Base-by-base conservation (phyloP, 2,113 vertebrate species). In the Sphyrna mokarran region DNA sequence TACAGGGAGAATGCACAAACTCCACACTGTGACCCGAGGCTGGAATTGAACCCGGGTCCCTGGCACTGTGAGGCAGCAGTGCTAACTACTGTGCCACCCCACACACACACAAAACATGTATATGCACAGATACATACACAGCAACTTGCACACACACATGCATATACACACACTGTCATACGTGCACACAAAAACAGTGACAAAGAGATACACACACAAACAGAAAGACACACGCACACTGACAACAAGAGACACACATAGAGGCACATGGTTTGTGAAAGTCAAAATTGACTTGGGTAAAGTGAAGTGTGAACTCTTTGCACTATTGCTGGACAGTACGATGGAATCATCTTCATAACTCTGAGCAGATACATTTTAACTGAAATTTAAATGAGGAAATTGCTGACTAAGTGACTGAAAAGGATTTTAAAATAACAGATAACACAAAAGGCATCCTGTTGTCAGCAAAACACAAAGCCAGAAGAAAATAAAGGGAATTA, bases 401-500 rank as follows among this genome's bases (percentile, higher is more conserved):
- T 20, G 58, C 87, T 91, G 58, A 23, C 48, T 29, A 5, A 29
- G 86, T 11, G 48, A 58, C 29, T 91, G 87, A 18, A 63, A 61
- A 61, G 87, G 29, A 63, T n/a, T n/a, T n/a, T 1, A 91, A 20
- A 8, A 91, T 29, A 58, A 61, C n/a, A n/a, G 3, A 63, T 1
- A 91, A 20, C 8, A 91, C 58, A 58, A 61, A 14, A 63, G 26
- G 29, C 87, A 91, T 91, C 87, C 58, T n/a, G 87, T n/a, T 63
- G 87, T 90, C 87, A 91, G 54, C 87, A 90, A 61, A 90, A 61
- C 14, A 63, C 58, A 93, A 16, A 20, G 89, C 6, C 18, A 68
- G 66, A 66, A 93, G 5, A 37, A 93, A 93, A 93, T 93, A 68
- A 66, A 93, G n/a, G 33, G 33, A 93, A 93, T 93, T 93, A 93